A percentile compares a stretch with the other conserved stretches of the same genome.
phyloP scores from a whole-genome alignment of 1,140 invertebrate genomes.

The Zaprionus kolodkinae region DNA sequence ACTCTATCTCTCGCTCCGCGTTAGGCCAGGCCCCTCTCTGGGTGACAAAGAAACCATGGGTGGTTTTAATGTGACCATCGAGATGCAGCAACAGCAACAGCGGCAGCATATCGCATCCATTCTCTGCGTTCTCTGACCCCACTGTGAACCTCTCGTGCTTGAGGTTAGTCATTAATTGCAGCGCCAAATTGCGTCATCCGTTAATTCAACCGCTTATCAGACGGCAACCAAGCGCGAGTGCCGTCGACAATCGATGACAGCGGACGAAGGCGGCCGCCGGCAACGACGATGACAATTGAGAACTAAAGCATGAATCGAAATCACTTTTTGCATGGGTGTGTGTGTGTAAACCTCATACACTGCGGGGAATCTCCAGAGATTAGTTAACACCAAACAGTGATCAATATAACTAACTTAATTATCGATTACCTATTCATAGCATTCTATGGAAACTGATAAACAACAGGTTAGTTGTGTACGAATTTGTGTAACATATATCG shows the following conservation, averaged over 20 bases:
- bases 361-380: background rate
- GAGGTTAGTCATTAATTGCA: slow-evolving; percentile 69
- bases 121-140: slow-evolving; percentile 46
- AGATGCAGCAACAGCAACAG: slow-evolving; percentile 10
- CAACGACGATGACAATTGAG: slow-evolving; percentile 55
- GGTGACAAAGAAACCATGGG: background rate
- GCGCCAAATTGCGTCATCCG: slow-evolving; percentile 65
- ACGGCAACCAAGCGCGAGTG: slow-evolving; percentile 18
- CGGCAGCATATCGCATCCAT: slow-evolving; percentile 26
- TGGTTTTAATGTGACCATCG: background rate
- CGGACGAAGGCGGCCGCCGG: background rate
- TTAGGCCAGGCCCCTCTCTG: slow-evolving; percentile 33
- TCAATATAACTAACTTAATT: background rate
- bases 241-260: slow-evolving; percentile 1
- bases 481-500: too few relatives aligned
- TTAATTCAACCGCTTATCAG: slow-evolving; percentile 56
- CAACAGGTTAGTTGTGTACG: background rate
- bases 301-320: slow-evolving; percentile 62
- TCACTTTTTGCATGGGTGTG: slow-evolving; percentile 32
- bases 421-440: background rate
- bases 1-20: background rate
- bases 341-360: slow-evolving; percentile 18
- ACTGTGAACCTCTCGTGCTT: slow-evolving; percentile 58
- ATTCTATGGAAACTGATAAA: too few relatives aligned
- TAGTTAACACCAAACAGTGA: too few relatives aligned